These are phyloP conservation scores for Hetaerina titia DNA, from an alignment of 2,888 invertebrate species.

Conservation along the genomic window DNA sequence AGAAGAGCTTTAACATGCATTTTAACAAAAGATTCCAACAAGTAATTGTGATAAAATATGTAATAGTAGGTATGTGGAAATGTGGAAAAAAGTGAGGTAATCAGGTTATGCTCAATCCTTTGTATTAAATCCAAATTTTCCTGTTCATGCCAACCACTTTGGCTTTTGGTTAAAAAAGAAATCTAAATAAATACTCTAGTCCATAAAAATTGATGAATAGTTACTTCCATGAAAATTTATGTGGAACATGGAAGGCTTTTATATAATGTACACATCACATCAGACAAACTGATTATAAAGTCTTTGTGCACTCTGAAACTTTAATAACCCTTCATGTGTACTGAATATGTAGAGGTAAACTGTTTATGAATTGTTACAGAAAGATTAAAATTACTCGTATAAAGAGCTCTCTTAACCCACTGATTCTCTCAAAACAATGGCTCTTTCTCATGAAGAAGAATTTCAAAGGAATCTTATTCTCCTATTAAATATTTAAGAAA, in stretches of 20 bases:
- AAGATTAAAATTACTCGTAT: not conserved
- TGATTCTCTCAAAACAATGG: not conserved
- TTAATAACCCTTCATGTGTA: not conserved
- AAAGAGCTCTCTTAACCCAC: not conserved
- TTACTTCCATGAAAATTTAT: not conserved
- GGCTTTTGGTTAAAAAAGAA: not conserved
- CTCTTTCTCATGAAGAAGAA: not conserved
- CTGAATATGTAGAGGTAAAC: not conserved
- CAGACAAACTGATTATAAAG: constrained; percentile 33
- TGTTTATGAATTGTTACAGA: not conserved
- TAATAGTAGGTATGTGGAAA: not conserved
- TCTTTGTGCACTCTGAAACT: constrained; percentile 28
- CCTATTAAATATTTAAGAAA: not conserved
- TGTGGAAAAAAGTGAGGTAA: constrained; percentile 61
- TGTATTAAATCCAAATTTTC: constrained; percentile 40
- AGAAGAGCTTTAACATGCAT: constrained; percentile 8
- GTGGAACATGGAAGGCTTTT: constrained; percentile 9
- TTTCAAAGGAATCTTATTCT: not conserved
- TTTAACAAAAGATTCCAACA: not conserved
- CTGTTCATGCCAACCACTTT: not conserved
- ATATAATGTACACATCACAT: constrained; percentile 29
- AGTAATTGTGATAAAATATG: not conserved
- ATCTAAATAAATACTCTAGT: not conserved
- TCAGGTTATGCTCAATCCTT: constrained; percentile 49
- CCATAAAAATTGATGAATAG: constrained; percentile 21